Evolutionary conservation across 2,888 invertebrate species (phyloP), one percentile per base, ranked within the genome.

Genomic region (Dryomyza anilis): DNA sequence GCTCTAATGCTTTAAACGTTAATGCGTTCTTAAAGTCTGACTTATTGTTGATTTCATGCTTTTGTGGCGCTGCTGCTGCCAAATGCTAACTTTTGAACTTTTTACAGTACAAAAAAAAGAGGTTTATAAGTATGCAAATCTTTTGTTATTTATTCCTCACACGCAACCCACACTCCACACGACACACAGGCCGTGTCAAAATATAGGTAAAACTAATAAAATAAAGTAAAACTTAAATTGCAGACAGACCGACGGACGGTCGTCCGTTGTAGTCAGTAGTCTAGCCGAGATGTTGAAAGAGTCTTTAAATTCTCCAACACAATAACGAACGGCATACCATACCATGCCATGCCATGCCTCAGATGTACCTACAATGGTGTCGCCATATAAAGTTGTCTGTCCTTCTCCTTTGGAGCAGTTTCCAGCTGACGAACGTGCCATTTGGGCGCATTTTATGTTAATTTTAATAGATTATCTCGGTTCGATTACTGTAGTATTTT

Each of bases 1-100:
- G 27, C 12, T 23, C 50, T n/a, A 29, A 23, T 52, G 50, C 50
- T 27, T 16, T 14, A 25, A 27, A n/a, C 43, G 53, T 39, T 43
- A 53, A 53, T 52, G 29, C 43, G 61, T 53, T n/a, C 30, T 59
- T 33, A 59, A 48, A 48, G 48, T n/a, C n/a, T 52, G 25, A 30
- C 36, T 61, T 33, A 39, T 52, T 61, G 60, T 52, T 27, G 61
- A 61, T 61, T 61, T 53, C 27, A 53, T 61, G 27, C 27, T 39
- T 43, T 23, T 21, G 23, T 39, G 16, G 27, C 36, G 33, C 23
- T 36, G 52, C 23, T 12, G 60, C 50, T 36, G 16, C 21, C 58
- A 52, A 60, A 19, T 36, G 50, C 8, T 10, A 48, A 21, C 16
- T 50, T 19, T 60, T 19, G 23, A 60, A 52, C 36, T 12, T 36